Conservation (phyloP, 2,888 invertebrate genomes). For the Mayetiola destructor region DNA sequence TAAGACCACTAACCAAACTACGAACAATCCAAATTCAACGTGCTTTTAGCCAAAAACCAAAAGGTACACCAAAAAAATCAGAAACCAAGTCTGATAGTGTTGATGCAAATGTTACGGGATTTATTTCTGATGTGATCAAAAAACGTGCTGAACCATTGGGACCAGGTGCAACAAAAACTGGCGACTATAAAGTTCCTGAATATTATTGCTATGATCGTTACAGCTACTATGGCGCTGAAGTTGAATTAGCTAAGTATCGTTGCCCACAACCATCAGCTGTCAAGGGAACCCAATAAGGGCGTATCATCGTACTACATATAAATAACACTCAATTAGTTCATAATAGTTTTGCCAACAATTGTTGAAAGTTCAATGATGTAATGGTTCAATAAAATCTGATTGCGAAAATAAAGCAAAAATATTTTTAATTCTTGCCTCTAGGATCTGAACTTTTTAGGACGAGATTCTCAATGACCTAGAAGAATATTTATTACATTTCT, state of each 20-base stretch:
- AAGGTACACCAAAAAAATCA: not conserved
- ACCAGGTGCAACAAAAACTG: conserved; percentile 49
- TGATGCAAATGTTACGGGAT: conserved; percentile 44
- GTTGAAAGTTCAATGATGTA: too few species aligned
- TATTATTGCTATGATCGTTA: conserved; percentile 66
- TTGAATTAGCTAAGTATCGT: conserved; percentile 67
- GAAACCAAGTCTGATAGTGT: conserved; percentile 21
- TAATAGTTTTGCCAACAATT: too few species aligned
- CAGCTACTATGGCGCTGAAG: conserved; percentile 71
- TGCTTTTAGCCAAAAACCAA: not conserved
- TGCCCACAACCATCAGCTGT: conserved; percentile 59
- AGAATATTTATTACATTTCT: too few species aligned
- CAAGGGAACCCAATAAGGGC: not conserved
- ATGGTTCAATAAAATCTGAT: too few species aligned
- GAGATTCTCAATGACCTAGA: too few species aligned
- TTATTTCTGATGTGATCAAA: conserved; percentile 45
- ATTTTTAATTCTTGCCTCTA: too few species aligned
- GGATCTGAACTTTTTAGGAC: too few species aligned
- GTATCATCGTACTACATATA: too few species aligned
- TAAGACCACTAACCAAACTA: not conserved
- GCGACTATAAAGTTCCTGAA: conserved; percentile 73
- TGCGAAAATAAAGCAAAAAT: too few species aligned
- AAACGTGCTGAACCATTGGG: conserved; percentile 34
- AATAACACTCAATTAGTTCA: too few species aligned
- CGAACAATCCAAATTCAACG: not conserved